Evolutionary conservation across 2,797 vertebrate genomes (phyloP).

Genomic region (Perodicticus potto): DNA sequence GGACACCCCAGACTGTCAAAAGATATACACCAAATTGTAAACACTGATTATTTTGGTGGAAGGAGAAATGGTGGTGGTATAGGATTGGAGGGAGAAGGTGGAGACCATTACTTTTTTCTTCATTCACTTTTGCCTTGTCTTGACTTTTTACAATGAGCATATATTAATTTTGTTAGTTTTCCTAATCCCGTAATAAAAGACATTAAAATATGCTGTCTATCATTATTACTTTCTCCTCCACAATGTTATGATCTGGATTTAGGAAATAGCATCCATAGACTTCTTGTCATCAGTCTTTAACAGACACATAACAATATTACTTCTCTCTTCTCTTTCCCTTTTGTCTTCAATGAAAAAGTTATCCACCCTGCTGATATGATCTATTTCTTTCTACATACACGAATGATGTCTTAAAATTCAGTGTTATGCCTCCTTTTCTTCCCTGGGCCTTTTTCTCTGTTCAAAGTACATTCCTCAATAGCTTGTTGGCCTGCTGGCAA

Average conservation of each 20-base stretch:
- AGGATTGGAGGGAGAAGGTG: neutral
- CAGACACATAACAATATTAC: neutral
- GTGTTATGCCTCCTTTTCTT: neutral
- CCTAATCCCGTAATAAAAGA: neutral
- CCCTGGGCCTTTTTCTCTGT: neutral
- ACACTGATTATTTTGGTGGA: neutral
- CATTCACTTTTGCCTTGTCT: neutral
- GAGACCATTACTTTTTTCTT: neutral
- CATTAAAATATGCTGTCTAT: neutral
- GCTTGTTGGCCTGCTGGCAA: no score
- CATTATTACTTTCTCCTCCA: neutral
- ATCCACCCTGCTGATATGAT: neutral
- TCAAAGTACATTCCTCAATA: neutral
- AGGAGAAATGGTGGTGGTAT: neutral
- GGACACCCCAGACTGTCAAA: neutral
- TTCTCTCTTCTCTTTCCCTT: neutral
- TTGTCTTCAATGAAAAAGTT: slow-evolving; percentile 8
- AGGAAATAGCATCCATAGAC: neutral
- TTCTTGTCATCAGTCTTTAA: slow-evolving; percentile 24
- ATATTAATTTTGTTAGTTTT: neutral
- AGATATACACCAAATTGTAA: slow-evolving; percentile 4
- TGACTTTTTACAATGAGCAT: neutral
- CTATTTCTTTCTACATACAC: slow-evolving; percentile 22
- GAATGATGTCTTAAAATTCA: slow-evolving; percentile 35
- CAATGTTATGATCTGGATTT: slow-evolving; percentile 8